Conservation (phyloP, 2,113 vertebrate species). For the Calcarius ornatus region DNA sequence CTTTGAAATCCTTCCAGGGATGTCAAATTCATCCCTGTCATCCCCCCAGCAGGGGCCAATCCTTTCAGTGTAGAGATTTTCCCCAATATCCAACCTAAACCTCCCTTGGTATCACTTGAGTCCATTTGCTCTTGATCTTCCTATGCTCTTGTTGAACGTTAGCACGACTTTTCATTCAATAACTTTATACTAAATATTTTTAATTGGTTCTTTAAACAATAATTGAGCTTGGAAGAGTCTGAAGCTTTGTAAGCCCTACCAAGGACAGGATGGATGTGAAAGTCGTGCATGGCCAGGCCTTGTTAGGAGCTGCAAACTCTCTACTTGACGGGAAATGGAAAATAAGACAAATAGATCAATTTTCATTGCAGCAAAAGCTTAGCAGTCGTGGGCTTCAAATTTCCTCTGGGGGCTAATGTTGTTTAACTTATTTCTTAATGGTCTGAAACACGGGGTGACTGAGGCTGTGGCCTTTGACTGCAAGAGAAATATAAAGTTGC, state of each 20-base stretch:
- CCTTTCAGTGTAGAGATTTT: neutral
- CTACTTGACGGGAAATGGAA: neutral
- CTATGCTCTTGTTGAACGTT: neutral
- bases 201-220: neutral
- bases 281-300: neutral
- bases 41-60: neutral
- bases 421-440: constrained; percentile 60
- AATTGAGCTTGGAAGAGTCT: neutral
- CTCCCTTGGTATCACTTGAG: neutral
- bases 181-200: neutral
- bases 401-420: constrained; percentile 54
- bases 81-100: neutral
- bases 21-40: neutral
- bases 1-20: neutral
- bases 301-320: neutral
- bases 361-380: constrained; percentile 46
- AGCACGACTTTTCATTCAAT: neutral
- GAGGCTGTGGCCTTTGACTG: neutral
- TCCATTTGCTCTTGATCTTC: neutral
- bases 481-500: constrained; percentile 18
- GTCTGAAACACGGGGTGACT: neutral
- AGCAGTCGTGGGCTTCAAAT: constrained; percentile 15
- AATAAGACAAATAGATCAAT: constrained; percentile 53
- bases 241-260: neutral
- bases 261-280: neutral